Evolutionary conservation across 2,113 vertebrate genomes (phyloP), one percentile per base, ranked within the genome.

Genomic region (Urocynchramus pylzowi): DNA sequence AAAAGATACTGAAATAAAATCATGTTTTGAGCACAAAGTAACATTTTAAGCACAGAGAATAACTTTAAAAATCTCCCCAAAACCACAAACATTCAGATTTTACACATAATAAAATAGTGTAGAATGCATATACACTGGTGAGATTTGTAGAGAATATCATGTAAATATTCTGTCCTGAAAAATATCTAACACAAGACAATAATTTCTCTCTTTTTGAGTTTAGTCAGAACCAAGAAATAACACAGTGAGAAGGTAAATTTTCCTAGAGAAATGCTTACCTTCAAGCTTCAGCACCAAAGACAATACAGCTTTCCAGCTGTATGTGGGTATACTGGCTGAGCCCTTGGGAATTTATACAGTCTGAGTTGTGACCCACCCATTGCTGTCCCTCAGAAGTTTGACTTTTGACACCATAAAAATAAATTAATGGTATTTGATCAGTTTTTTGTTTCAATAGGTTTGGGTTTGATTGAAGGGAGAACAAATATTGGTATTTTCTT

Each of bases 221-320:
- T 28, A 64, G 27, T 37, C 19, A 52, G 30, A 75, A 91, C 20
- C 4, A 49, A 87, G 41, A 75, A 75, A 84, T 71, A 39, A 22
- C 2, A 7, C 3, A 78, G 13, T 3, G 2, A 70, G 9, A 78
- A 64, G 11, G n/a, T 64, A 60, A 60, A 56, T 93, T 78, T 91
- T 81, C 20, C 5, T 37, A 9, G 44, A 85, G 57, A 78, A 83
- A 28, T n/a, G 11, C 95, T 95, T 95, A 97, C 96, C 96, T 87
- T 76, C 4, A 16, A 83, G 69, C 74, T 84, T 94, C 64, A 87
- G 91, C 73, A 93, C 80, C 84, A 59, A 80, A 81, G n/a, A 87
- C 63, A 82, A 53, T 91, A 95, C 90, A 94, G 94, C 90, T 95
- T 75, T 87, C 82, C 82, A 93, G 88, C 87, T 94, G 87, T 83